These are phyloP conservation scores for Muntiacus reevesi DNA, from an alignment of 2,113 vertebrate genomes.

Conservation along the genomic window DNA sequence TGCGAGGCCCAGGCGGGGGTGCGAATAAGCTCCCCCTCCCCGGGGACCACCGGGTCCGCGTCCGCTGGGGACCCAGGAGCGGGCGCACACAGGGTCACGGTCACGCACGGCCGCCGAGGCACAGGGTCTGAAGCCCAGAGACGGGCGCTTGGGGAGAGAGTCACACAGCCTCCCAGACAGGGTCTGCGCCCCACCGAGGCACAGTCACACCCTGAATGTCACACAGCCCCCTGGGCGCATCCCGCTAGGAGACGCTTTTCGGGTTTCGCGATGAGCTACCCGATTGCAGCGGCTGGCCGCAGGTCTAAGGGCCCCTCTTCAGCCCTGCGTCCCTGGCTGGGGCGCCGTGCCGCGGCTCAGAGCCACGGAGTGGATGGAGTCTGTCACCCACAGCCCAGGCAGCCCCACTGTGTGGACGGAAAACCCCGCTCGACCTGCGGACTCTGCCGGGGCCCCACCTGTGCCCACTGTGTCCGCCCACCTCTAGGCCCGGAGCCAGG, in stretches of 20 bases:
- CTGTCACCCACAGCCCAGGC: conserved; percentile 37
- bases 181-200: conserved; percentile 8
- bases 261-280: not conserved
- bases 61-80: not conserved
- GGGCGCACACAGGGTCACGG: not conserved
- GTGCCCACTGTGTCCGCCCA: conserved; percentile 51
- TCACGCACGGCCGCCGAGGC: not conserved
- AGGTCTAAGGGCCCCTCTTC: not conserved
- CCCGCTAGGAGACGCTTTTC: not conserved
- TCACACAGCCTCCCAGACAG: not conserved
- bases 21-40: not conserved
- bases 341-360: conserved; percentile 42
- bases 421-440: conserved; percentile 45
- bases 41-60: not conserved
- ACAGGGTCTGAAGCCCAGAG: not conserved
- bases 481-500: conserved; percentile 49
- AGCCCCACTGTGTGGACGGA: not conserved
- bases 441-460: conserved; percentile 39
- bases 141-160: not conserved
- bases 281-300: not conserved
- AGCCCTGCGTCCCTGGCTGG: conserved; percentile 3
- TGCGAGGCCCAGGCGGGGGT: not conserved
- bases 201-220: conserved; percentile 45
- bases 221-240: not conserved
- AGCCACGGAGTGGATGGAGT: not conserved